Evolutionary conservation across 2,113 vertebrate species (phyloP), one percentile per base, ranked within the genome.

Genomic region (Struthio camelus): DNA sequence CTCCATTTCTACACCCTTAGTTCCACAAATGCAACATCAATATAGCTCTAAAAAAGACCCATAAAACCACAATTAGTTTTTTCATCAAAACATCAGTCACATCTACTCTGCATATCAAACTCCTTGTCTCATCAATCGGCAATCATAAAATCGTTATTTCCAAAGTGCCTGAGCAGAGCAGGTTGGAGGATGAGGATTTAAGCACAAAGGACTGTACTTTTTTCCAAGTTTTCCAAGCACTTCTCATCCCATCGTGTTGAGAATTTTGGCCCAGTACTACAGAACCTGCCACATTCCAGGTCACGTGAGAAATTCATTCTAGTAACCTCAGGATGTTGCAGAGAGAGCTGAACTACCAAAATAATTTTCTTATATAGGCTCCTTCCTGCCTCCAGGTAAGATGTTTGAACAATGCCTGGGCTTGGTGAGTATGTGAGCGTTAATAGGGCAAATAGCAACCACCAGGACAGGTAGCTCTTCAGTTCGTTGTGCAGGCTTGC

Each of bases 331-430:
- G 28, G 28, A 28, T 42, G 17, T 40, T 48, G 19, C 46, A 19
- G 17, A 48, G 46, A 48, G 46, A 48, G 46, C 46, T 48, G 46
- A 48, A 48, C 46, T 8, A 48, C 18, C 46, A 48, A 46, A 16
- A 8, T 13, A 48, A 28, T 27, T 84, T 80, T 80, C 61, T 78
- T 53, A 23, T 12, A 85, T 13, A 28, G 19, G 5, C 50, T 82
- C 72, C 40, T 44, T 56, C 67, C 64, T 0, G 0, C 18, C 27
- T 16, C 14, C 12, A 27, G 4, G n/a, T 3, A 72, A 27, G 12
- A 8, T 50, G 56, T 59, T 50, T 85, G 59, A 69, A 44, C 53
- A 12, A 4, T 50, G 62, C n/a, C 88, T 62, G 2, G 3, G 51
- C 48, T 15, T 53, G 77, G 80, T 66, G 65, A 61, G 80, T 32